Conservation (phyloP, 2,888 invertebrate genomes). For the Dinocampus coccinellae region DNA sequence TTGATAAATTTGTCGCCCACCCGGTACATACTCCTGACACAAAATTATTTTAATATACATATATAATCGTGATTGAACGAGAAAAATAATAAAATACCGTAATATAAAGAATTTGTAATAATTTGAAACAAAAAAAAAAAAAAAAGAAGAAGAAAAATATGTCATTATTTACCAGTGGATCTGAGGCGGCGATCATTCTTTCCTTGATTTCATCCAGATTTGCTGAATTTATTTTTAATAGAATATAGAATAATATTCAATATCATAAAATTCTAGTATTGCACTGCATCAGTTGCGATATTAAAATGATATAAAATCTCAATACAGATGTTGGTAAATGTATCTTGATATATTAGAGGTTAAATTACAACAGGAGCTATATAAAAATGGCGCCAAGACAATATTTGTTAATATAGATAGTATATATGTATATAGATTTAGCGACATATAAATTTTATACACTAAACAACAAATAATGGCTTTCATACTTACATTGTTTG, state of each 20-base stretch:
- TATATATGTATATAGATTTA: no score
- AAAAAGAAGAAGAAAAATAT: not conserved
- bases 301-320: not conserved
- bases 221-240: constrained; percentile 67
- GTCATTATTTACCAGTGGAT: constrained; percentile 80
- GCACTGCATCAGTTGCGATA: no score
- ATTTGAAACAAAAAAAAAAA: not conserved
- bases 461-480: no score
- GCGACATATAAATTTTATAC: no score
- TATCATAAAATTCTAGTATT: no score
- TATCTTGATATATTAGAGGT: no score
- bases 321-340: not conserved
- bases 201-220: constrained; percentile 91
- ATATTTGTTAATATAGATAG: no score
- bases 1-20: constrained; percentile 84
- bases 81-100: not conserved
- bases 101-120: constrained; percentile 2
- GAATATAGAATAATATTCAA: not conserved
- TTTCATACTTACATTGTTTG: no score
- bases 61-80: not conserved
- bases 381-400: no score
- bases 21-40: constrained; percentile 86
- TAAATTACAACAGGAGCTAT: no score
- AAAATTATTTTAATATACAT: constrained; percentile 27
- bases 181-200: constrained; percentile 91